Base-by-base conservation (phyloP, 2,888 invertebrate species). In the Norana najaformis region DNA sequence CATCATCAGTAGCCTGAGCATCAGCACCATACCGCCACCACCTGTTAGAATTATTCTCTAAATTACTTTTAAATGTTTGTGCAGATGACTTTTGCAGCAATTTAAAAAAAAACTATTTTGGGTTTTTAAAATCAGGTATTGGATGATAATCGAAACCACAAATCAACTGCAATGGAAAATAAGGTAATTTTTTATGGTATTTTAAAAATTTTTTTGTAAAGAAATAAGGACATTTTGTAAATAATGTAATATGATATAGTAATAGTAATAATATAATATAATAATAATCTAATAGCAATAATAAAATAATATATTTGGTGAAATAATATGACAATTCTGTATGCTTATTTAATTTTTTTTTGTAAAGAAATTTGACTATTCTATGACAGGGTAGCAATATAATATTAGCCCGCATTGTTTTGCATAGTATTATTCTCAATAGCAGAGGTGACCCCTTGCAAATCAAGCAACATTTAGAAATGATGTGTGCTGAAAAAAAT, bases 111-210 rank as follows among this genome's bases (percentile, higher is more conserved):
- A 38, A 38, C 20, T 39, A 2, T 88, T 6, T 88, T 20, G 5
- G 18, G 35, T 36, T 34, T 89, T 89, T 47, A 34, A 34, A 69
- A 34, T 53, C 89, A 35, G 69, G 69, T 16, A 4, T 53, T 36
- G 37, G 23, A 53, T 38, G 69, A 53, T 5, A 47, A 36, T 47
- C 47, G 35, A 53, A 69, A 47, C 47, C 41, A 36, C 34, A 83
- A 37, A 83, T 37, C 18, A 83, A 83, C 37, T 69, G 35, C 83
- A 83, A 34, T 83, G 30, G 89, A 89, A 34, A 37, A 83, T 38
- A 41, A 89, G 38, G 39, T 38, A 35, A 89, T 34, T 38, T n/a
- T 89, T 0, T 83, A 18, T 89, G 85, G 13, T 83, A 20, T 53
- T 37, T 83, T 89, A 39, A 89, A 38, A 88, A 37, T 47, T 30